These are phyloP conservation scores for Rhagium mordax DNA, from an alignment of 2,888 invertebrate genomes.

Conservation along the genomic window DNA sequence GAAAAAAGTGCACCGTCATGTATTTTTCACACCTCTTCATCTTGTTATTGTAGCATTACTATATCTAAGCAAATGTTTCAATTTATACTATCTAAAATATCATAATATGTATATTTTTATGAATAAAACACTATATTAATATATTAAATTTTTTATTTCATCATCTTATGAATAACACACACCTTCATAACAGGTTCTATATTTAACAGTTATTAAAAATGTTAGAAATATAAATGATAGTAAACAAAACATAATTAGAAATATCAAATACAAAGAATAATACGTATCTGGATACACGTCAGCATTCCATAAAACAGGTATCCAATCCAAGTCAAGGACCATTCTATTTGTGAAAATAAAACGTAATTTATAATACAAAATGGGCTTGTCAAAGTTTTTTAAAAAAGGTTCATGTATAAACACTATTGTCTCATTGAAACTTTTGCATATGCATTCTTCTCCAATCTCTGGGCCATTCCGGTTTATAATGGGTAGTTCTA, in stretches of 20 bases:
- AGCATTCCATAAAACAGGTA: neutral
- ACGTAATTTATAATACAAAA: neutral
- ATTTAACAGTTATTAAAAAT: neutral
- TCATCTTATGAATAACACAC: too few species aligned
- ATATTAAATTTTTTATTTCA: too few species aligned
- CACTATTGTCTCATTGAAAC: neutral
- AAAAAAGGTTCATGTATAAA: neutral
- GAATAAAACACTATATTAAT: too few species aligned
- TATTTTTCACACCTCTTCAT: neutral
- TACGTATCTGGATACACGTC: neutral
- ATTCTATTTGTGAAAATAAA: neutral
- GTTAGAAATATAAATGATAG: neutral
- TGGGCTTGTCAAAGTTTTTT: neutral
- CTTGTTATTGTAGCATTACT: neutral
- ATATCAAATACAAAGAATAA: neutral
- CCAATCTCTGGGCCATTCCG: neutral
- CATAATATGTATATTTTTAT: neutral
- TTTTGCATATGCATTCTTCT: neutral
- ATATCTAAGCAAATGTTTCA: neutral
- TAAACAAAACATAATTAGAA: neutral
- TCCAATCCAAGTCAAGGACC: neutral
- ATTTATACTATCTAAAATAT: neutral
- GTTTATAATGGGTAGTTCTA: neutral
- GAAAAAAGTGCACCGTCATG: neutral
- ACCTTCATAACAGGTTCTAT: too few species aligned